Evolutionary conservation across 2,888 invertebrate genomes (phyloP), one percentile per base, ranked within the genome.

Genomic region (Lasius fuliginosus): DNA sequence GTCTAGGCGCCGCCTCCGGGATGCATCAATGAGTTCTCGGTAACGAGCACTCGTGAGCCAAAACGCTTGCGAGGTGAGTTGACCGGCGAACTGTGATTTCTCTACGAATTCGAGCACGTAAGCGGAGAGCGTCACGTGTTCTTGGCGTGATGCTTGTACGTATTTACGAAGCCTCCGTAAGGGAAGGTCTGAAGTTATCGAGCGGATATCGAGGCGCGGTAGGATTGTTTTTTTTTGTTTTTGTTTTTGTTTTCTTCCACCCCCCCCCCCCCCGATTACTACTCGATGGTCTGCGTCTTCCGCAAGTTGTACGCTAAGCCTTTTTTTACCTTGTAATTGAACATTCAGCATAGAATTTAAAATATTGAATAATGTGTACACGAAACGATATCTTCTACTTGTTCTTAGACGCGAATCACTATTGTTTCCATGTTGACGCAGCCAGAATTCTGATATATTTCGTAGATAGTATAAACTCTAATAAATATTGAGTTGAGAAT

Each of bases 1-100:
- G 98, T 92, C 96, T 98, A 93, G 98, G 98, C 91, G 97, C 98
- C 86, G 96, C 97, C 82, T 96, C 97, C 93, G 96, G 97, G 93
- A 97, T 97, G 96, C 97, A 97, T 96, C 97, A 97, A 93, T 97
- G 97, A 96, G 96, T 81, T 58, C 73, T 33, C 53, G 42, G 75
- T 46, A 36, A 15, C 42, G 69, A 56, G 76, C 53, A 8, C 27
- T 64, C 36, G 36, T 53, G 33, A 68, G 27, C 46, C 33, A 42
- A 23, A 77, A 46, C n/a, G 42, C 68, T 77, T 18, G 9, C 67
- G 58, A 68, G 60, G 67, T 69, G 53, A 64, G 36, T 81, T 84
- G 83, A 82, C 73, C 64, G 67, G 73, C 82, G 64, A 84, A 82
- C 88, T 90, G 87, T 90, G 87, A 88, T 88, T 75, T 53, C 33